A percentile compares a stretch with the other conserved stretches of the same genome.
These are phyloP conservation scores for Aphrophora alni DNA, from an alignment of 2,888 invertebrate species.

Conservation along the genomic window DNA sequence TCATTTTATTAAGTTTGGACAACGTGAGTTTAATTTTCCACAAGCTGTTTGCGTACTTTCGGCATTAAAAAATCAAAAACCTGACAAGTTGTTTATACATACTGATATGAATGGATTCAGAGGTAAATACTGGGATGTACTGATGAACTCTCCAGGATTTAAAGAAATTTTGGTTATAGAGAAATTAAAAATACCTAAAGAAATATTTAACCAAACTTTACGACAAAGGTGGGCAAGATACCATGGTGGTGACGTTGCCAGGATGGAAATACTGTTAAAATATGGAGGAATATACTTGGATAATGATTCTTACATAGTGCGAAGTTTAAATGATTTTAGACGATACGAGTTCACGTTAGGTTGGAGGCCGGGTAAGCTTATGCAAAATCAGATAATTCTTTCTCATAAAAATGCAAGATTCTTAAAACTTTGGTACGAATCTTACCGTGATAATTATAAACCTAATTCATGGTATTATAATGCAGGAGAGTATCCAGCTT, in stretches of 20 bases:
- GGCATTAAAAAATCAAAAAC: constrained; percentile 51
- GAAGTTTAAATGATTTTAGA: constrained; percentile 52
- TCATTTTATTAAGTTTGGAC: constrained; percentile 52
- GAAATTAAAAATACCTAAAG: constrained; percentile 51
- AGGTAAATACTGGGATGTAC: constrained; percentile 49
- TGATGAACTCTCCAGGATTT: constrained; percentile 43
- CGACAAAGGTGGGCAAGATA: constrained; percentile 34
- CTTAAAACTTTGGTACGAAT: constrained; percentile 52
- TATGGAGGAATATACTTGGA: constrained; percentile 56
- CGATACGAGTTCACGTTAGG: constrained; percentile 54
- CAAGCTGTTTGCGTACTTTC: constrained; percentile 49
- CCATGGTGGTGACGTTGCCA: constrained; percentile 46
- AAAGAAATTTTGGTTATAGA: constrained; percentile 43
- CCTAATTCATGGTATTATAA: constrained; percentile 55
- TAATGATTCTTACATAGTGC: constrained; percentile 53
- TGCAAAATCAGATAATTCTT: constrained; percentile 49
- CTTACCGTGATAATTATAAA: constrained; percentile 51
- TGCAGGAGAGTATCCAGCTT: constrained; percentile 56
- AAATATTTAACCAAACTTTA: constrained; percentile 55
- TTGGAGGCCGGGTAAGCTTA: constrained; percentile 46
- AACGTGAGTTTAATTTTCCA: constrained; percentile 46
- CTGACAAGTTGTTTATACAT: constrained; percentile 53
- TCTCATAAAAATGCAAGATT: constrained; percentile 54
- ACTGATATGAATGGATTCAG: constrained; percentile 48
- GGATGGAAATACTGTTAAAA: constrained; percentile 52